Evolutionary conservation across 2,797 vertebrate species (phyloP), one percentile per base, ranked within the genome.

Genomic region (Hydrophis major): DNA sequence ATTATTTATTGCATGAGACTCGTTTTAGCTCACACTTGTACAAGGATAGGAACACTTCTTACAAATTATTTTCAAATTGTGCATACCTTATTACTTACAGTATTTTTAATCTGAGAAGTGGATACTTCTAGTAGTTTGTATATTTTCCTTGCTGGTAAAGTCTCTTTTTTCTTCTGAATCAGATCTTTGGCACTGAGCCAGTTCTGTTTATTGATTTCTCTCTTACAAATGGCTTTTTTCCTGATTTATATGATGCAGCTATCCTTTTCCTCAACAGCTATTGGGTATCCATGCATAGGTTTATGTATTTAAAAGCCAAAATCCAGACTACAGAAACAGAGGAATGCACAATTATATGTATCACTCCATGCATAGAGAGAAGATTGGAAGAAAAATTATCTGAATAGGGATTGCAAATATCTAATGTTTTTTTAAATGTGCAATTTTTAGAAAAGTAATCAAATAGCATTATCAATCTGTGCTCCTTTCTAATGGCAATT

Each of bases 401-500:
- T 83, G 74, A 83, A 83, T 42, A 42, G 74, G 37, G 32, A 42
- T 78, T 42, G 3, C 74, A 78, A 42, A 18, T 78, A 47, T 83
- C 3, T 83, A 47, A 83, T 83, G 20, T 25, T 83, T 78, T 47
- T 5, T 2, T 47, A 83, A 25, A 83, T 47, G 69, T 63, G 12
- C 61, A 88, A 0, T 27, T 53, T 83, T 60, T 93, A 1, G 3
- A 2, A 28, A 60, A 28, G 91, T 93, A 92, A 89, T 47, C 16
- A 90, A 92, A 86, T 89, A 91, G 42, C n/a, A 37, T 18, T 60
- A 18, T 69, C 92, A 37, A 53, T 95, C 90, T 59, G 55, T 55
- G n/a, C 83, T 0, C 87, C 20, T 91, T 94, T 88, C 16, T 89
- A 87, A 94, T 86, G 18, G 0, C 78, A 5, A 0, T 95, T 53